phyloP scores from a whole-genome alignment of 37 sponge, comb jelly and placozoan species.

The Halisarca cf. caerulea region DNA sequence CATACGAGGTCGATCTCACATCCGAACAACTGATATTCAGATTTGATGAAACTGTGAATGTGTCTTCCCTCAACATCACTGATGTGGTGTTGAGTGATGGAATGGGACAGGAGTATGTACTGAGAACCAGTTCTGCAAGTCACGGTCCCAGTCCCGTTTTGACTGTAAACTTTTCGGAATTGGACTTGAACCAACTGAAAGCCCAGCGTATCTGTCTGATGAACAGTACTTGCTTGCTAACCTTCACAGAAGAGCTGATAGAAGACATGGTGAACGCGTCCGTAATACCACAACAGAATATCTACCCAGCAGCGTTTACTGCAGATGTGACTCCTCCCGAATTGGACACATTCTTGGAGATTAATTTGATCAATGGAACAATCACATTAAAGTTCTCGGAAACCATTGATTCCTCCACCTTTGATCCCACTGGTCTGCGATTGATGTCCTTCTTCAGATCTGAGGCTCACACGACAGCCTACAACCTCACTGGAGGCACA shows the following conservation, averaged over 20 bases:
- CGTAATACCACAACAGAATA: conserved; percentile 38
- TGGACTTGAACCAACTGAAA: conserved; percentile 72
- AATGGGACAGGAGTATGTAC: conserved; percentile 22
- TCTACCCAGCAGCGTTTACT: conserved; percentile 1
- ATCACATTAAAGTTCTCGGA: conserved; percentile 81
- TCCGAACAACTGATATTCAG: conserved; percentile 38
- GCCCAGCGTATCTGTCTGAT: conserved; percentile 63
- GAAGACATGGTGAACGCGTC: conserved; percentile 61
- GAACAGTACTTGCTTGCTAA: conserved; percentile 51
- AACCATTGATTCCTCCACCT: conserved; percentile 62
- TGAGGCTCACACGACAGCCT: conserved; percentile 33
- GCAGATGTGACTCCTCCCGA: conserved; percentile 59
- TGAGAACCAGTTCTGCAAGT: conserved; percentile 45
- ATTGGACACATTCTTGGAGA: conserved; percentile 59
- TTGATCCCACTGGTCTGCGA: conserved; percentile 60
- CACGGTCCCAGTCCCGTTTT: conserved; percentile 48
- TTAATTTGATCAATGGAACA: conserved; percentile 50
- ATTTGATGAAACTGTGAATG: conserved; percentile 87
- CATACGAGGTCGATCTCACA: conserved; percentile 62
- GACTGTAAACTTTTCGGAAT: conserved; percentile 36
- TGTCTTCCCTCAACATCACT: conserved; percentile 46
- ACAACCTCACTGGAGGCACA: conserved; percentile 49
- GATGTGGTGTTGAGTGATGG: conserved; percentile 44
- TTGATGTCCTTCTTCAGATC: conserved; percentile 76
- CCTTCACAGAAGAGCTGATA: conserved; percentile 53